phyloP scores from a whole-genome alignment of 2,113 vertebrate genomes.

The Microtus oregoni region DNA sequence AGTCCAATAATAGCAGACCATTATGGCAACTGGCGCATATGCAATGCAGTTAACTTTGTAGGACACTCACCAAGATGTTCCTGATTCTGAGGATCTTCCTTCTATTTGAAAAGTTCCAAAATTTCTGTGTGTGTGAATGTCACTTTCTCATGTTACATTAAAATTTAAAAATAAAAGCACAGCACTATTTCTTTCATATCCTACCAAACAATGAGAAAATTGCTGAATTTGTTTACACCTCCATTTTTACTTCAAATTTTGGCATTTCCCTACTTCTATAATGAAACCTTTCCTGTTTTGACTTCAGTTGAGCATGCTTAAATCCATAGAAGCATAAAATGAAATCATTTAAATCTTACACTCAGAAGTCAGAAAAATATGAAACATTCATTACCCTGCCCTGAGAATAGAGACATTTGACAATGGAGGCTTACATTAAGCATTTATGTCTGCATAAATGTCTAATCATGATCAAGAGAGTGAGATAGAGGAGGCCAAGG shows the following conservation, averaged over 20 bases:
- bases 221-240: neutral
- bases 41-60: neutral
- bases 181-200: neutral
- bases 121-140: neutral
- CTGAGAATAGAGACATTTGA: neutral
- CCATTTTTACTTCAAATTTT: neutral
- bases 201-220: neutral
- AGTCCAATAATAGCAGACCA: neutral
- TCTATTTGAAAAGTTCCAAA: neutral
- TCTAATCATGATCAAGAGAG: neutral
- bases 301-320: neutral
- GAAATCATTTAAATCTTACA: neutral
- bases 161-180: neutral
- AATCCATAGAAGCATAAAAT: neutral
- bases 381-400: neutral
- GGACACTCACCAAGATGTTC: neutral
- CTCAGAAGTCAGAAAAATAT: neutral
- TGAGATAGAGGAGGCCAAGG: too few species aligned
- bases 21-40: neutral
- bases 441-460: neutral
- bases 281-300: neutral
- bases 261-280: neutral
- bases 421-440: neutral
- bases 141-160: neutral
- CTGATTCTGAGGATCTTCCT: too few species aligned